These are phyloP conservation scores for Pseudomyrmex concolor DNA, from an alignment of 1,140 invertebrate genomes.

Conservation along the genomic window DNA sequence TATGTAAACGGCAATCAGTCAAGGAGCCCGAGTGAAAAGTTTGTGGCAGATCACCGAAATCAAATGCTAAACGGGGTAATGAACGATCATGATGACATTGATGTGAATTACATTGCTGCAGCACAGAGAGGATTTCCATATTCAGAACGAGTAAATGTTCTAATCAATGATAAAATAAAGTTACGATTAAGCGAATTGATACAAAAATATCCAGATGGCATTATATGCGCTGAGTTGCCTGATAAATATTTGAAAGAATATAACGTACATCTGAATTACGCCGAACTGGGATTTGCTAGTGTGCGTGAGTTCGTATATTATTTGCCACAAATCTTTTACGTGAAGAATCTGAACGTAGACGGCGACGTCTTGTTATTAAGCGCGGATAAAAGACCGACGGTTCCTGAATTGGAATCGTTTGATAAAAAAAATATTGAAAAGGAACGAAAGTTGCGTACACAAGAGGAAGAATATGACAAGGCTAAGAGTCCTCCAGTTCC, in stretches of 20 bases:
- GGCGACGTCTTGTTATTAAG: slow-evolving; percentile 75
- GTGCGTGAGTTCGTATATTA: slow-evolving; percentile 75
- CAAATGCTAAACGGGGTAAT: neutral
- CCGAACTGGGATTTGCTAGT: slow-evolving; percentile 77
- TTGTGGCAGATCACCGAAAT: neutral
- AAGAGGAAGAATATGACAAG: slow-evolving; percentile 42
- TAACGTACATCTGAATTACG: slow-evolving; percentile 75
- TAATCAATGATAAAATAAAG: slow-evolving; percentile 69
- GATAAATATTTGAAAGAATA: slow-evolving; percentile 76
- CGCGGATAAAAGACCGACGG: slow-evolving; percentile 61
- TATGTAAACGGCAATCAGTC: no score
- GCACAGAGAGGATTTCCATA: neutral
- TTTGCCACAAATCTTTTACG: slow-evolving; percentile 79
- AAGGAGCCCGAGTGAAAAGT: no score
- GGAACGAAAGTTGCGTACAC: slow-evolving; percentile 2
- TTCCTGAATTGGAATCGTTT: neutral
- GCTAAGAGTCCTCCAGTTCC: slow-evolving; percentile 70
- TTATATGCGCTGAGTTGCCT: slow-evolving; percentile 80
- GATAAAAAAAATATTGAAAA: neutral
- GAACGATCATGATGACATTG: neutral
- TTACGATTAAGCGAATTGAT: slow-evolving; percentile 78
- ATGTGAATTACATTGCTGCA: neutral
- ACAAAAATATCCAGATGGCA: slow-evolving; percentile 77
- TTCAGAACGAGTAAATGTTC: neutral
- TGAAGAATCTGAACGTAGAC: slow-evolving; percentile 51